phyloP scores from a whole-genome alignment of 2,888 invertebrate genomes.

The Anodontia alba region DNA sequence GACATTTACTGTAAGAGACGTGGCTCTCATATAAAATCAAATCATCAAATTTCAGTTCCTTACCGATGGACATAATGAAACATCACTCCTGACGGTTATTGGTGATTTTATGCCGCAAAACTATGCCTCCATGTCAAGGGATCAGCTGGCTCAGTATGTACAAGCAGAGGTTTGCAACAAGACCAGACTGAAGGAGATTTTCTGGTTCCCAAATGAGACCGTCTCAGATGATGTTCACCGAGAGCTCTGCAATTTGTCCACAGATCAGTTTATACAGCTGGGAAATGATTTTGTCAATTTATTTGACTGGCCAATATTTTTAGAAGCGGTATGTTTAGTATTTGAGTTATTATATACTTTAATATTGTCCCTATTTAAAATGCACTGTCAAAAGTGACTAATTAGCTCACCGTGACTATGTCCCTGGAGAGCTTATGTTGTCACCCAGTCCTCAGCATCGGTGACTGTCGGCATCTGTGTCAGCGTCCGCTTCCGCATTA shows the following conservation, averaged over 20 bases:
- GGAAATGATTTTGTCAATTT: constrained; percentile 54
- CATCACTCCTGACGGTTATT: constrained; percentile 35
- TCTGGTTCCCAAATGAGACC: constrained; percentile 63
- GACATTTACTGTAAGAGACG: too few species aligned
- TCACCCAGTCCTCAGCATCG: too few species aligned
- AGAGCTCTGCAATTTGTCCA: constrained; percentile 68
- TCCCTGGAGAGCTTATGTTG: too few species aligned
- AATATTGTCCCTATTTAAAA: too few species aligned
- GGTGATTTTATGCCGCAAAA: constrained; percentile 42
- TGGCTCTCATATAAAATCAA: too few species aligned
- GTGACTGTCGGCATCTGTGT: too few species aligned
- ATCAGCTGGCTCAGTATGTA: constrained; percentile 34
- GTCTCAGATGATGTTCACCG: constrained; percentile 60
- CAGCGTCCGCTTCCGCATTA: too few species aligned
- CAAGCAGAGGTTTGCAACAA: constrained; percentile 55
- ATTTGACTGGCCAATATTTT: constrained; percentile 40
- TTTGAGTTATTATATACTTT: too few species aligned
- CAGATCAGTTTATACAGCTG: constrained; percentile 51
- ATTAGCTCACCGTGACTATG: too few species aligned
- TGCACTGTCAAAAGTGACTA: too few species aligned
- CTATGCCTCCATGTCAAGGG: constrained; percentile 26
- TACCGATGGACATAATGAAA: constrained; percentile 24
- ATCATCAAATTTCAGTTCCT: not conserved
- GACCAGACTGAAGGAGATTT: constrained; percentile 54
- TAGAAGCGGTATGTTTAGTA: constrained; percentile 56